phyloP scores from a whole-genome alignment of 2,888 invertebrate genomes.

The Malthinus seriepunctatus region DNA sequence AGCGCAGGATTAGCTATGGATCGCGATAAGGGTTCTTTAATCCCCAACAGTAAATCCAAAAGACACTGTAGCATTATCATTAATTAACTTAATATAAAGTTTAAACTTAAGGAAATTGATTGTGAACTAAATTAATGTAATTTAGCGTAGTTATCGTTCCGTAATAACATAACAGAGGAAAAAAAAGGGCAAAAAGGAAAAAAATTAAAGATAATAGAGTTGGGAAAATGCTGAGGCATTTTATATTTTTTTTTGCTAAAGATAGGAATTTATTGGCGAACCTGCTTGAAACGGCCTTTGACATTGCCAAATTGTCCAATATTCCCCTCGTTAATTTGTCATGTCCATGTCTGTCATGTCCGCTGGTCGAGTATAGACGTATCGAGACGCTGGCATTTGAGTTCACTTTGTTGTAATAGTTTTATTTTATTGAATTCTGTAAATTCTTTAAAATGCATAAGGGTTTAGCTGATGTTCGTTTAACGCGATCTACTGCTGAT shows the following conservation, averaged over 20 bases:
- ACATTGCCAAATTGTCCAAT: constrained; percentile 29
- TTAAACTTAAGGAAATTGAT: constrained; percentile 15
- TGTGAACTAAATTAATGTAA: neutral
- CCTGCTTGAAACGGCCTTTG: constrained; percentile 27
- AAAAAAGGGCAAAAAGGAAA: neutral
- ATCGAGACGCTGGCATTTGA: no score
- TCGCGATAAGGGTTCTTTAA: constrained; percentile 44
- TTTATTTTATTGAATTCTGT: no score
- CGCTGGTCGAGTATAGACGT: no score
- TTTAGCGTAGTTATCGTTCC: neutral
- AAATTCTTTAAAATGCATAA: no score
- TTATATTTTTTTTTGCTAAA: constrained; percentile 25
- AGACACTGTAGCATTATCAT: constrained; percentile 36
- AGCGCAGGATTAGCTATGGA: constrained; percentile 41
- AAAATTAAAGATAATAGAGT: constrained; percentile 22
- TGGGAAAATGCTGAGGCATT: constrained; percentile 24
- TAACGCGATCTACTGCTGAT: no score
- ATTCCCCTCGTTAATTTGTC: constrained; percentile 30
- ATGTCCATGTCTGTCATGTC: no score
- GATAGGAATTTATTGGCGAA: constrained; percentile 26
- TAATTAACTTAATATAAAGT: constrained; percentile 33
- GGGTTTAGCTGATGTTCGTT: no score
- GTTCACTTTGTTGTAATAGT: no score
- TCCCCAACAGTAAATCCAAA: constrained; percentile 39
- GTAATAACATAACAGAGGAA: neutral